Base-by-base conservation (phyloP, 2,888 invertebrate genomes). In the Miltochrista miniata region DNA sequence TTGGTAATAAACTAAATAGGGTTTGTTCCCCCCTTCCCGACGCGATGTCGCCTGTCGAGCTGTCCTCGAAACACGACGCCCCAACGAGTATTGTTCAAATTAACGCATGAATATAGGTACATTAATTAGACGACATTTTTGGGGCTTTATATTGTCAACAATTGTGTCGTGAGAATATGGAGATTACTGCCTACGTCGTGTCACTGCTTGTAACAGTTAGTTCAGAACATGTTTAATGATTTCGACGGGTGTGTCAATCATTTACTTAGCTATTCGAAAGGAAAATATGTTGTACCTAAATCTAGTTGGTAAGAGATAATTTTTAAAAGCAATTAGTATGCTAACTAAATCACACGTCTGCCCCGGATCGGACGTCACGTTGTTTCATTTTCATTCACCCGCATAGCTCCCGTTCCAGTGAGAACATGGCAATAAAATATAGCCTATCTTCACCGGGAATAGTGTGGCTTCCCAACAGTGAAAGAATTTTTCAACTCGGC, bases 1-100 rank as follows among this genome's bases (percentile, higher is more conserved):
- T 29, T 74, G 65, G 80, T 84, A 84, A 87, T 87, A 87, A 84
- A 85, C 76, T 79, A 81, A 84, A 78, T 78, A 74, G 68, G 72
- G 68, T 59, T 60, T 52, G 61, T 52, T 70, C 73, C 71, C 78
- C 78, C 82, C 78, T 79, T 77, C 72, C 54, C 64, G 73, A 50
- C 68, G 49, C 56, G 46, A 50, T 53, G 68, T 56, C 66, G 72
- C 63, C 64, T 51, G 37, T 37, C 43, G 12, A n/a, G n/a, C n/a
- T 36, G 37, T 38, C 44, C 15, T 36, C 50, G 51, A 51, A 48
- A 45, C 18, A 49, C 45, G 43, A 48, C 60, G 59, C 60, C 57
- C 59, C 47, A 47, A 39, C 48, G 29, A 45, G 45, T 44, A 51
- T 53, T 52, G 54, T 59, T 59, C 44, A 52, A 68, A 62, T 57